Evolutionary conservation across 2,113 vertebrate species (phyloP).

Genomic region (Pseudolaguvia tuberculata): DNA sequence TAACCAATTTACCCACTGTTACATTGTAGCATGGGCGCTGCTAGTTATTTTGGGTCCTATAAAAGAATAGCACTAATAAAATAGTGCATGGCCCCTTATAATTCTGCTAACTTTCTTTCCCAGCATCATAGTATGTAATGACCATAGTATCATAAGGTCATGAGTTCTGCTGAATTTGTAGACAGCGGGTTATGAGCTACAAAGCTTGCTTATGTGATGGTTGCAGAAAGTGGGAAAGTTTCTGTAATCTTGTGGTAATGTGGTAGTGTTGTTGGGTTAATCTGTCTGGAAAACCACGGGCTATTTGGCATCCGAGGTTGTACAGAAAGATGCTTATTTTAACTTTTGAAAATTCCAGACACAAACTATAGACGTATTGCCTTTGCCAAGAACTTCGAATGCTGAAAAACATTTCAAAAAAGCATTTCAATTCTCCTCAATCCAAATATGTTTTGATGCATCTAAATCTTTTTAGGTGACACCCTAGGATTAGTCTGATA

Average conservation of each 20-base stretch:
- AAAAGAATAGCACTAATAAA: no score
- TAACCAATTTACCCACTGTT: background rate
- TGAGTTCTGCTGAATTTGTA: background rate
- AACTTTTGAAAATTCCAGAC: slow-evolving; percentile 48
- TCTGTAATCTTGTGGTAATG: slow-evolving; percentile 45
- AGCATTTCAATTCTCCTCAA: background rate
- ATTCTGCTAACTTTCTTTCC: no score
- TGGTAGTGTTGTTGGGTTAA: slow-evolving; percentile 45
- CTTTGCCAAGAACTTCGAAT: slow-evolving; percentile 21
- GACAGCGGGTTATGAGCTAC: slow-evolving; percentile 3
- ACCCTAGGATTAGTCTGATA: slow-evolving; percentile 48
- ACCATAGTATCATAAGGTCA: background rate
- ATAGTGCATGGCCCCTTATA: no score
- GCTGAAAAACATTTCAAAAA: slow-evolving; percentile 24
- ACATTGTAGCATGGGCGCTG: background rate
- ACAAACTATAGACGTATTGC: slow-evolving; percentile 35
- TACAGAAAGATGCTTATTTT: slow-evolving; percentile 31
- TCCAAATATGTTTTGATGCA: slow-evolving; percentile 27
- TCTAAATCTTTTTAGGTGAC: slow-evolving; percentile 18
- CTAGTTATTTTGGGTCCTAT: no score
- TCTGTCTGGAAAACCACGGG: slow-evolving; percentile 38
- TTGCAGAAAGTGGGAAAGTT: slow-evolving; percentile 40
- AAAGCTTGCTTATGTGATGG: slow-evolving; percentile 14
- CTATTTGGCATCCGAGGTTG: slow-evolving; percentile 27
- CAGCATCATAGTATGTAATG: background rate